These are phyloP conservation scores for Toxotes jaculatrix DNA, from an alignment of 2,113 vertebrate species.

Conservation along the genomic window DNA sequence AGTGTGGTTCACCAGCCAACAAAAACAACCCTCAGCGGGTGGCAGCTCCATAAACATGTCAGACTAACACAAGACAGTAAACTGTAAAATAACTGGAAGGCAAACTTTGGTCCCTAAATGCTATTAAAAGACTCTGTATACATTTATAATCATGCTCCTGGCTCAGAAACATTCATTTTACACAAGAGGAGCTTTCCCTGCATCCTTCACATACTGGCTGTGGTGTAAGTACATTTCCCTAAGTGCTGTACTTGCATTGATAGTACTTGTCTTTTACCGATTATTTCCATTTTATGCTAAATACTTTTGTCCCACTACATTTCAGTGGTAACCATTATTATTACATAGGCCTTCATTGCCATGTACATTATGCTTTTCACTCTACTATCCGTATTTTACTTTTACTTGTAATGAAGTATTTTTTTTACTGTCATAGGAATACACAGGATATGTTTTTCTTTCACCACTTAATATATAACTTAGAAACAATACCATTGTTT, in stretches of 20 bases:
- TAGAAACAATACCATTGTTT: not conserved
- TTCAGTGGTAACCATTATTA: not conserved
- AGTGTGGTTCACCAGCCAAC: slow-evolving; percentile 18
- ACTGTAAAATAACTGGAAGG: slow-evolving; percentile 32
- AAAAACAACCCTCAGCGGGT: slow-evolving; percentile 40
- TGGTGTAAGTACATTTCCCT: too few species aligned
- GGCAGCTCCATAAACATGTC: slow-evolving; percentile 49
- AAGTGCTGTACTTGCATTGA: not conserved
- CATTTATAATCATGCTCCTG: not conserved
- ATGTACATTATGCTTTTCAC: not conserved
- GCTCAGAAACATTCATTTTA: not conserved
- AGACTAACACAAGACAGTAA: slow-evolving; percentile 24
- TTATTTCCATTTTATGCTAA: too few species aligned
- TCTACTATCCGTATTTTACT: too few species aligned
- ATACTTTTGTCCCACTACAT: too few species aligned
- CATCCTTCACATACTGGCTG: not conserved
- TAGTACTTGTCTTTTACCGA: not conserved
- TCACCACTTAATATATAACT: not conserved
- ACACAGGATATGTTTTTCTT: not conserved
- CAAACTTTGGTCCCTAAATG: slow-evolving; percentile 32
- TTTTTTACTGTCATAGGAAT: not conserved
- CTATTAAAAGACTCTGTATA: not conserved
- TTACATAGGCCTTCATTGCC: not conserved
- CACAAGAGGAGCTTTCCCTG: too few species aligned
- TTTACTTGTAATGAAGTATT: not conserved